Conservation (phyloP, 2,797 vertebrate species). For the Myiotriccus ornatus region DNA sequence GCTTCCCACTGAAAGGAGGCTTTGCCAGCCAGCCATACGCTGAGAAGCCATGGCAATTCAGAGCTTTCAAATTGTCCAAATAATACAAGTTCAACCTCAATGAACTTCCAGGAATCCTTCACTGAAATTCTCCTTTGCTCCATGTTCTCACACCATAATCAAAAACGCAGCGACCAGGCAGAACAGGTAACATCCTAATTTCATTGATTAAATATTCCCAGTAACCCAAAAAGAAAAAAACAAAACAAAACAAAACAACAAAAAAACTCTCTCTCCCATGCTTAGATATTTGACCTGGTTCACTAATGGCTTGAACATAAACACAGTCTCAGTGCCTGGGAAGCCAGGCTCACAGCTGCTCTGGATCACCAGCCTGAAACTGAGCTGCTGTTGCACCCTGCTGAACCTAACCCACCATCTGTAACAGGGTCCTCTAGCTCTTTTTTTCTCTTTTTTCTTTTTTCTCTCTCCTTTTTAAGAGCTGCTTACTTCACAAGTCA, state of each 20-base stretch:
- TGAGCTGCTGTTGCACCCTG: not conserved
- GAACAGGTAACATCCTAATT: not conserved
- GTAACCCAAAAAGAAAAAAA: not conserved
- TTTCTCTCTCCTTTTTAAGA: not conserved
- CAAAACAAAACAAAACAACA: not conserved
- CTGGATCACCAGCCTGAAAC: not conserved
- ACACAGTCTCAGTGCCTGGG: not conserved
- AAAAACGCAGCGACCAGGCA: not conserved
- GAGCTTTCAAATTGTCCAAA: not conserved
- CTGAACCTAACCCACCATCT: not conserved
- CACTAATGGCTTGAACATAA: not conserved
- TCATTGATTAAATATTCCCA: not conserved
- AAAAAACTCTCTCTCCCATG: not conserved
- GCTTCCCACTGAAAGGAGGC: not conserved
- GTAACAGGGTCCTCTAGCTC: not conserved
- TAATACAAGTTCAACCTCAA: not conserved
- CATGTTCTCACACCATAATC: not conserved
- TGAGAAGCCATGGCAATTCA: not conserved
- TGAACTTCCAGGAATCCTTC: not conserved
- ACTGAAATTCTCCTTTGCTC: not conserved
- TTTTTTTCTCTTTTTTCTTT: not conserved
- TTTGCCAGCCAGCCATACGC: not conserved
- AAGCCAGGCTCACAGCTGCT: not conserved
- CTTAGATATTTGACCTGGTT: not conserved
- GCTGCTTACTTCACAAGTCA: not conserved